Percentiles rank a stretch among this genome's conserved stretches.
Evolutionary conservation across 2,888 invertebrate genomes (phyloP).

Genomic region (Stegana nigrithorax): DNA sequence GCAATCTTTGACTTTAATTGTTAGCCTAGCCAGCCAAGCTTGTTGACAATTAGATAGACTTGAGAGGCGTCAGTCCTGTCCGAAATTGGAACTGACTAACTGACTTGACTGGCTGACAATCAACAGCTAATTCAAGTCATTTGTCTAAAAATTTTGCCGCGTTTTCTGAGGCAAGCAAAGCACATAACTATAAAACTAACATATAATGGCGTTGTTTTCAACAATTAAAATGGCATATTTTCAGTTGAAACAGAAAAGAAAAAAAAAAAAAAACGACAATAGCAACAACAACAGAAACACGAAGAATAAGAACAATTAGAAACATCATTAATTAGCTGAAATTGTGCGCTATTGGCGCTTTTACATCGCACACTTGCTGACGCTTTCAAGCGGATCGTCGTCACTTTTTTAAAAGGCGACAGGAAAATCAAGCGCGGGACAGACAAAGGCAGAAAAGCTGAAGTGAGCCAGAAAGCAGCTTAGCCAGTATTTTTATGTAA

Average conservation of each 20-base stretch:
- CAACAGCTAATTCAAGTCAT: slow-evolving; percentile 31
- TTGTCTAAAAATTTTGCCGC: slow-evolving; percentile 36
- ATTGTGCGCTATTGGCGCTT: slow-evolving; percentile 24
- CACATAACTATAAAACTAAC: slow-evolving; percentile 25
- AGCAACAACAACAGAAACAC: neutral
- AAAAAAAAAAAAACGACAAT: slow-evolving; percentile 17
- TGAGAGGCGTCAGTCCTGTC: too few relatives aligned
- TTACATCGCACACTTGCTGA: neutral
- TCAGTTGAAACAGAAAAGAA: slow-evolving; percentile 21
- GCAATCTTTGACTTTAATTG: too few relatives aligned
- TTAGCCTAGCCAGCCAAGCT: too few relatives aligned
- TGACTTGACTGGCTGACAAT: slow-evolving; percentile 20
- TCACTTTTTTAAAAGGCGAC: neutral
- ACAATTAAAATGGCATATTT: slow-evolving; percentile 45
- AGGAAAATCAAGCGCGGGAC: neutral
- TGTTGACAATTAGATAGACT: neutral
- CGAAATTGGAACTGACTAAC: slow-evolving; percentile 9
- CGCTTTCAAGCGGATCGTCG: neutral
- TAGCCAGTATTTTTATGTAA: slow-evolving; percentile 39
- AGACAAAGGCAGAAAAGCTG: neutral
- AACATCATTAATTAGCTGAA: slow-evolving; percentile 37
- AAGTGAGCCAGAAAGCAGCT: neutral
- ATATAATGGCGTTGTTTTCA: slow-evolving; percentile 29
- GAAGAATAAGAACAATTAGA: slow-evolving; percentile 7
- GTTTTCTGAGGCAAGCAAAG: neutral